A percentile compares a stretch with the other conserved stretches of the same genome.
These are phyloP conservation scores for Leucania comma DNA, from an alignment of 2,888 invertebrate genomes.

Conservation along the genomic window DNA sequence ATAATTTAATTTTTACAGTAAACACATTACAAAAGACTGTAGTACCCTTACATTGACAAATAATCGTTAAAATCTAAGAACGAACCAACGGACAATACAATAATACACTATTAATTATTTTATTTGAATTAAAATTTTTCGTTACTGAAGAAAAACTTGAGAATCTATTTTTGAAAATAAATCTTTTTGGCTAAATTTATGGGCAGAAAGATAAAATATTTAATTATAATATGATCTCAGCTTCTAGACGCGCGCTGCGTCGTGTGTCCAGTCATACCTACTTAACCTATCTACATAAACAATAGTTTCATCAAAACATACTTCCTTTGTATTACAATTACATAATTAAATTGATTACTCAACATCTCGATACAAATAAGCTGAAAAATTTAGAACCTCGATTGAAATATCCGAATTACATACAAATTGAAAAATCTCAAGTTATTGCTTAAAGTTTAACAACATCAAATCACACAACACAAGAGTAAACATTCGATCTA, in stretches of 20 bases:
- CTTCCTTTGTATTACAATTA: constrained; percentile 63
- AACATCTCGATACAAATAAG: constrained; percentile 56
- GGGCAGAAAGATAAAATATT: constrained; percentile 29
- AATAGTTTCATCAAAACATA: constrained; percentile 69
- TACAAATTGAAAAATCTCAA: constrained; percentile 73
- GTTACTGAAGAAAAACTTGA: constrained; percentile 28
- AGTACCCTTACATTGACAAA: constrained; percentile 82
- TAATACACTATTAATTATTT: constrained; percentile 41
- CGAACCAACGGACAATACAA: constrained; percentile 69
- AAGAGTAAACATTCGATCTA: constrained; percentile 83
- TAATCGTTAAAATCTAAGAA: constrained; percentile 66
- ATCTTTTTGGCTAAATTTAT: constrained; percentile 36
- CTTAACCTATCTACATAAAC: constrained; percentile 76
- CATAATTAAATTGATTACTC: constrained; percentile 65
- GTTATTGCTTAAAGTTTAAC: constrained; percentile 78
- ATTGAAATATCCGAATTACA: constrained; percentile 54
- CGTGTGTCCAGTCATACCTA: constrained; percentile 64
- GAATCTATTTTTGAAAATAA: constrained; percentile 33
- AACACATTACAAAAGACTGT: constrained; percentile 83
- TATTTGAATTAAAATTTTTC: constrained; percentile 35
- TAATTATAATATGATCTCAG: constrained; percentile 45
- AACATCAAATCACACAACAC: constrained; percentile 87
- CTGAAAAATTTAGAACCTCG: constrained; percentile 52
- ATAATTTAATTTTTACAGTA: constrained; percentile 81
- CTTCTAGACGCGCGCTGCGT: constrained; percentile 56